Percentiles rank a stretch among this genome's conserved stretches.
Evolutionary conservation across 2,888 invertebrate genomes (phyloP).

Genomic region (Rhagonycha lutea): DNA sequence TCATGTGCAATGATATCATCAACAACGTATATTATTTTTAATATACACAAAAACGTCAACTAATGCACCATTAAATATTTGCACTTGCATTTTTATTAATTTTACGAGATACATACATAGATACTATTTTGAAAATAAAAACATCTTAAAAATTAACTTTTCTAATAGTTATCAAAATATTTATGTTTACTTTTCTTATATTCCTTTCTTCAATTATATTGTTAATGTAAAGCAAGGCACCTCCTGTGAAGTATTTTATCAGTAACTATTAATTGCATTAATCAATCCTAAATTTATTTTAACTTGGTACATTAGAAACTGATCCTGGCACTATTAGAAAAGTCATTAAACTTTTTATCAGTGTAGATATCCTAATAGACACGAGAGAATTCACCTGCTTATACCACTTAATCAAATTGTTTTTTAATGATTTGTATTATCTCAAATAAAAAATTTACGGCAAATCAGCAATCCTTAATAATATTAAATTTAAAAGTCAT

Average conservation of each 20-base stretch:
- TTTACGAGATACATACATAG: too few relatives aligned
- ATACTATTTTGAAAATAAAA: too few relatives aligned
- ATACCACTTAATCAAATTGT: not conserved
- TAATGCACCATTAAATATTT: too few relatives aligned
- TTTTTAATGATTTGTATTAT: not conserved
- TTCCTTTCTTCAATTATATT: too few relatives aligned
- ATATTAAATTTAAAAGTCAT: not conserved
- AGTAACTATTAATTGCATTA: not conserved
- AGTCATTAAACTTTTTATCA: not conserved
- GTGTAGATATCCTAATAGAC: not conserved
- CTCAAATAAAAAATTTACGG: not conserved
- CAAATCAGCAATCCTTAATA: not conserved
- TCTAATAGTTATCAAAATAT: too few relatives aligned
- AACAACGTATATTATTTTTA: too few relatives aligned
- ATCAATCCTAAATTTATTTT: not conserved
- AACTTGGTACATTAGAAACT: not conserved
- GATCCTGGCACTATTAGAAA: not conserved
- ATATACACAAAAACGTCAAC: too few relatives aligned
- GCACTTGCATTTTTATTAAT: too few relatives aligned
- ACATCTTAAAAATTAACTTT: too few relatives aligned
- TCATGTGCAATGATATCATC: too few relatives aligned
- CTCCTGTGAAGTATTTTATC: not conserved
- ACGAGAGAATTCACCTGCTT: not conserved
- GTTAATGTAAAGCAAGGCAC: not conserved
- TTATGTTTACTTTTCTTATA: too few relatives aligned